phyloP scores from a whole-genome alignment of 2,113 vertebrate species.

The western clawed frog (Xenopus tropicalis) region UCB_Xtro_10.0 CM004448.2:108008501-108009000 shows the following conservation, averaged over 20 bases:
- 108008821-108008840: not conserved
- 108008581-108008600: conserved; percentile 12
- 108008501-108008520: conserved; percentile 94
- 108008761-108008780: conserved; percentile 95
- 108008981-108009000: too few species aligned
- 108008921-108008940: too few species aligned
- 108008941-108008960: too few species aligned
- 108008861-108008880: too few species aligned
- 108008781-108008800: conserved; percentile 93
- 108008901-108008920: too few species aligned
- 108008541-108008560: conserved; percentile 77
- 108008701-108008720: conserved; percentile 91
- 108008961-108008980: too few species aligned
- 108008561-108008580: conserved; percentile 6
- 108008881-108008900: too few species aligned
- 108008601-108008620: not conserved
- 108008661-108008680: conserved; percentile 99
- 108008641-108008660: conserved; percentile 96
- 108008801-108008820: not conserved
- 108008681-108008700: conserved; percentile 93
- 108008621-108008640: conserved; percentile 44
- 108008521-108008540: conserved; percentile 90
- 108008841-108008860: too few species aligned
- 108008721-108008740: conserved; percentile 96
- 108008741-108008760: conserved; percentile 92